Evolutionary conservation across 2,888 invertebrate species (phyloP).

Genomic region (Clivina fossor): DNA sequence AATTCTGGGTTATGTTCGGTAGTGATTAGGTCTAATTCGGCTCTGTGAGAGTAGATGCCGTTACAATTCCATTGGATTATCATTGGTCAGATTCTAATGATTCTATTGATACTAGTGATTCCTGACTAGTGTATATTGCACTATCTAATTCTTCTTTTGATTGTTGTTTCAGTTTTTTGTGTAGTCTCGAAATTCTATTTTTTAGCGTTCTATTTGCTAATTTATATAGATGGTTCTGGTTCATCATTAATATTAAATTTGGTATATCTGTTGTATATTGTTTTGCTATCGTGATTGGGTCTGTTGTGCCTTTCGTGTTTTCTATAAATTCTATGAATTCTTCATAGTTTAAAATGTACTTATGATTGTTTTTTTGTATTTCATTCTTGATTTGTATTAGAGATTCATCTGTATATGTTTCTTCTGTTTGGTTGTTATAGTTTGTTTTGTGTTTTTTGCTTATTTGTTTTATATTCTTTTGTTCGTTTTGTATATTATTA

Average conservation of each 20-base stretch:
- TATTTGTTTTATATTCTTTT: too few species aligned
- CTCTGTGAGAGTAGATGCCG: background rate
- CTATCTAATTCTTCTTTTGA: background rate
- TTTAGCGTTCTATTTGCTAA: constrained; percentile 21
- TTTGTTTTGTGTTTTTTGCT: too few species aligned
- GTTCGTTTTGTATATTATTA: too few species aligned
- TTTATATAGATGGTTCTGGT: constrained; percentile 16
- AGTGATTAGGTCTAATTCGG: constrained; percentile 9
- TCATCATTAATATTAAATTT: constrained; percentile 23
- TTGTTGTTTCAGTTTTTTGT: constrained; percentile 25
- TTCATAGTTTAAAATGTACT: constrained; percentile 11
- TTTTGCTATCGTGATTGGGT: background rate
- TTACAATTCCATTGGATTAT: constrained; percentile 1
- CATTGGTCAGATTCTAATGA: background rate
- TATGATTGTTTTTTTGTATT: constrained; percentile 5
- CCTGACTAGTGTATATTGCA: background rate
- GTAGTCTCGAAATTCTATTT: constrained; percentile 22
- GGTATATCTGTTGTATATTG: constrained; percentile 20
- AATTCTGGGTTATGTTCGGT: background rate
- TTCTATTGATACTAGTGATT: constrained; percentile 4
- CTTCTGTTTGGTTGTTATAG: background rate
- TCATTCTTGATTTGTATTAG: background rate
- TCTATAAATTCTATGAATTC: too few species aligned
- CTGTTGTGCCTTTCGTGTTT: too few species aligned
- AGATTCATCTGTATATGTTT: too few species aligned